Evolutionary conservation across 2,113 vertebrate species (phyloP), one percentile per base, ranked within the genome.

Genomic region (Petrocephalus microphthalmus): DNA sequence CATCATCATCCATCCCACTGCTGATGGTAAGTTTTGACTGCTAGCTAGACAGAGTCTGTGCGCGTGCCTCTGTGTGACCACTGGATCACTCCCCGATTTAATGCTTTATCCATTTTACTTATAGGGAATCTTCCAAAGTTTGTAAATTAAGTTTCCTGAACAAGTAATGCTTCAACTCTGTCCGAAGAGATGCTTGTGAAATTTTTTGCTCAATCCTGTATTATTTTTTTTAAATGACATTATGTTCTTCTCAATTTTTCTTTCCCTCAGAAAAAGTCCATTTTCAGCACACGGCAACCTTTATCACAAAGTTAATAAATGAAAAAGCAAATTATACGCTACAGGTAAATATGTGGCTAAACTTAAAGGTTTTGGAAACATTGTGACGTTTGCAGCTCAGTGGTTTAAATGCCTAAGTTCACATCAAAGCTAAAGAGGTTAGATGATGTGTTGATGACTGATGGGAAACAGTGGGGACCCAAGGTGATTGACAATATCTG

Each of bases 201-300:
- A 87, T 53, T 53, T 5, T 85, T 67, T 47, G 42, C 37, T 45
- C 17, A 47, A 29, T 49, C 11, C 57, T 22, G 1, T 4, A 67
- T 20, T 57, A 11, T 64, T 25, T 64, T 54, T 54, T 25, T 64
- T 4, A 60, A 47, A 47, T 67, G 22, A 47, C 81, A 83, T 20
- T 0, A n/a, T 49, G 45, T 4, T 83, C 20, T 22, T 13, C 19
- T 81, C 42, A 7, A 20, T 7, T 88, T 33, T 42, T 67, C 86
- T 60, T 86, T 91, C 91, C 91, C 91, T 91, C 96, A 99, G 98
- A 99, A 94, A 99, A 99, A 93, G 96, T 99, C 92, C 98, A 99
- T 93, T 99, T 99, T 93, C 98, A 99, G 94, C 98, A 99, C 93
- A 97, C 98, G 0, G 97, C 98, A 0, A 98, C 98, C 89, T 97